A percentile compares a stretch with the other conserved stretches of the same genome.
These are phyloP conservation scores for Xenus cinereus DNA, from an alignment of 2,113 vertebrate species.

Conservation along the genomic window DNA sequence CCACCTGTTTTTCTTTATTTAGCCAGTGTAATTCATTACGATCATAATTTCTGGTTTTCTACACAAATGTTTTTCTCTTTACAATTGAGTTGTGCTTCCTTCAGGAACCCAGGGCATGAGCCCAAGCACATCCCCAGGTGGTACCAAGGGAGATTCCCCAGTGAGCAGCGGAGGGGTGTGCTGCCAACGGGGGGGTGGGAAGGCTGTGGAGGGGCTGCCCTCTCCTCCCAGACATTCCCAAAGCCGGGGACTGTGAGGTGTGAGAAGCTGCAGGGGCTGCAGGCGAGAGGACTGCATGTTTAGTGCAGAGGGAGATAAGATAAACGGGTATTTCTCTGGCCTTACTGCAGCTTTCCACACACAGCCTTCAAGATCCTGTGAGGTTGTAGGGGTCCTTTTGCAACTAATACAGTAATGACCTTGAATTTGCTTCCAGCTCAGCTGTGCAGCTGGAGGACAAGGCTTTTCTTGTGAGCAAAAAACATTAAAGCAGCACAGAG, in stretches of 20 bases:
- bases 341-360: background rate
- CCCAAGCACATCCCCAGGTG: background rate
- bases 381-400: slow-evolving; percentile 7
- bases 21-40: background rate
- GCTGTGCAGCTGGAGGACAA: slow-evolving; percentile 52
- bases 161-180: background rate
- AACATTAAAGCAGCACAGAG: slow-evolving; percentile 42
- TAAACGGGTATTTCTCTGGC: background rate
- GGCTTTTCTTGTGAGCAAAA: slow-evolving; percentile 58
- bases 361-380: background rate
- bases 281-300: background rate
- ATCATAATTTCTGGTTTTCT: background rate
- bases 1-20: background rate
- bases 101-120: background rate
- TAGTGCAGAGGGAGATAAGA: background rate
- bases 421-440: slow-evolving; percentile 56
- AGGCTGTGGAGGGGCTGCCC: background rate
- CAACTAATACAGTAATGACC: slow-evolving; percentile 54
- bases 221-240: background rate
- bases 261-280: background rate
- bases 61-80: background rate
- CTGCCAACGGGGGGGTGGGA: background rate
- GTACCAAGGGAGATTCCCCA: background rate
- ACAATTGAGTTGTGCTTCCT: background rate
- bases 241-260: background rate